Base-by-base conservation (phyloP, 2,888 invertebrate species). In the Cataglyphis rosenhaueri region DNA sequence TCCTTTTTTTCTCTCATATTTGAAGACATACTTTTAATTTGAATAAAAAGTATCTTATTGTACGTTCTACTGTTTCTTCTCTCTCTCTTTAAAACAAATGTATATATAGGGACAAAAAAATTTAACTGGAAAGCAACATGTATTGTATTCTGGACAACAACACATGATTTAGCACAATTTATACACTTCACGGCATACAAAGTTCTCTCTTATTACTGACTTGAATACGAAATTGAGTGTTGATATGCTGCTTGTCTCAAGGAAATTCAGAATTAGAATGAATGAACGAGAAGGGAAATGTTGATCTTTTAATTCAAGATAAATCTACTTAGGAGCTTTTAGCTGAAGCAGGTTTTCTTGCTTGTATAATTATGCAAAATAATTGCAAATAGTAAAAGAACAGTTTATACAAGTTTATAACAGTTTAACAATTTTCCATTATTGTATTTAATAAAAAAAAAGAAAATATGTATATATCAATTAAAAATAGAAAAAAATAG, bases 151-250 rank as follows among this genome's bases (percentile, higher is more conserved):
- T 79, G 52, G 66, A 68, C 57, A 32, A 66, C 38, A 32, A 59
- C 21, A 10, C 4, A 35, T 55, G 3, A 62, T 62, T 68, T 61
- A 68, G 9, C 25, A 12, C 29, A 8, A 82, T 61, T 78, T 82
- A 82, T 66, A 61, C n/a, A 32, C 52, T 64, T 38, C 15, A 29
- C 8, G 3, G 52, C 62, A 65, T 81, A 81, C 82, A 71, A 81
- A 48, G 48, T n/a, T 52, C n/a, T 52, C 82, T 48, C 85, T 73
- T 29, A 10, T 65, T 35, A 57, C 55, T 83, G 85, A 85, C 62
- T 71, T 6, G 87, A 86, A 86, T 85, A 71, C 57, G 2, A 66
- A 89, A 86, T 85, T 71, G 81, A 82, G 76, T 59, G 48, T 83
- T 76, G 52, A 64, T 12, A 59, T 74, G 62, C 38, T 1, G 48